phyloP scores from a whole-genome alignment of 1,140 invertebrate species.

The Drosophila bocki region DNA sequence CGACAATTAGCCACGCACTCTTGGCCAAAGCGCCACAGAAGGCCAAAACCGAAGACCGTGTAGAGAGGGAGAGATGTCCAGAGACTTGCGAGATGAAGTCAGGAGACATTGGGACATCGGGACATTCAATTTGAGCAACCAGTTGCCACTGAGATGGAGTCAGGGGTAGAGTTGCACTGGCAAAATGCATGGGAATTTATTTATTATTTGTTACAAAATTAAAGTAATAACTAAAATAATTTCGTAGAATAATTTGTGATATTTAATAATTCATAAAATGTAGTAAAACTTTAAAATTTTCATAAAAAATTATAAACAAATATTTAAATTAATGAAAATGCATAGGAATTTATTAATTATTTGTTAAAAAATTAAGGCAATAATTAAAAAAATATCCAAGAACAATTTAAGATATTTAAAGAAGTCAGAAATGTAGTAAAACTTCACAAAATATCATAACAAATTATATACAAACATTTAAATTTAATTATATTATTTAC shows the following conservation, averaged over 20 bases:
- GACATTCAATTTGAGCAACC: constrained; percentile 23
- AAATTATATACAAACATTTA: too few species aligned
- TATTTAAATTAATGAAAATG: not conserved
- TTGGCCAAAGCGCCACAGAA: constrained; percentile 68
- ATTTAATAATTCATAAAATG: not conserved
- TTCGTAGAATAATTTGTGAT: not conserved
- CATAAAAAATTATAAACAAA: too few species aligned
- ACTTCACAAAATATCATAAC: too few species aligned
- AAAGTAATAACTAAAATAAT: too few species aligned
- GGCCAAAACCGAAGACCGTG: not conserved
- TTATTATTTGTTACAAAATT: not conserved
- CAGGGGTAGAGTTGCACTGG: not conserved
- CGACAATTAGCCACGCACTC: constrained; percentile 81
- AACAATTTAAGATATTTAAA: not conserved
- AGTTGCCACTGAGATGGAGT: not conserved
- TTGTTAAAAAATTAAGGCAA: not conserved
- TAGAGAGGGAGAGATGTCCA: constrained; percentile 7
- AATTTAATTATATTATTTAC: too few species aligned
- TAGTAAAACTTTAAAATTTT: too few species aligned
- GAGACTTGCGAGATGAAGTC: constrained; percentile 4
- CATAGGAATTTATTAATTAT: too few species aligned
- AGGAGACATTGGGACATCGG: not conserved
- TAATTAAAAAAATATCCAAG: not conserved
- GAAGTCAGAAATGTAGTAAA: too few species aligned
- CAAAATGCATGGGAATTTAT: not conserved